phyloP scores from a whole-genome alignment of 2,113 vertebrate species.

The Sialia sialis region DNA sequence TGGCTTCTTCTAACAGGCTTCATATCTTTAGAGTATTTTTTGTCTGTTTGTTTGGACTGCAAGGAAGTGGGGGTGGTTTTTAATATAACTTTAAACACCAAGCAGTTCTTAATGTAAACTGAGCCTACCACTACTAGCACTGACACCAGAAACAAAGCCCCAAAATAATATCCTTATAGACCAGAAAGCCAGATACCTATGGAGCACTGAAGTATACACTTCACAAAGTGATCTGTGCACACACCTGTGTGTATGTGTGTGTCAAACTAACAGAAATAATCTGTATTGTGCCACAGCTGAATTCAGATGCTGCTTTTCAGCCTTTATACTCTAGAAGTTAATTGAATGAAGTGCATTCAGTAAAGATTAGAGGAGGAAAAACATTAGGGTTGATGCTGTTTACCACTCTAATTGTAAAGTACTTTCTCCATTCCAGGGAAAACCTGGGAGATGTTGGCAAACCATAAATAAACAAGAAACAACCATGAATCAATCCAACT shows the following conservation, averaged over 20 bases:
- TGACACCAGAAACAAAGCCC: background rate
- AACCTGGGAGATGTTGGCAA: background rate
- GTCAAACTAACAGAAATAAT: background rate
- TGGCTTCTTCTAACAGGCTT: conserved; percentile 53
- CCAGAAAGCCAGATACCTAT: background rate
- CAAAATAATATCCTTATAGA: background rate
- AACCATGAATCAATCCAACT: background rate
- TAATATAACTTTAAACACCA: background rate
- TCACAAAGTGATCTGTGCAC: background rate
- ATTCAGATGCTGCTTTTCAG: background rate
- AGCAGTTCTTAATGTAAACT: background rate
- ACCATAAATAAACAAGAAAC: background rate
- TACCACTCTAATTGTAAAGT: background rate
- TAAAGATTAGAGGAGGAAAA: background rate
- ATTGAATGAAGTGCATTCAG: background rate
- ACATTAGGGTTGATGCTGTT: background rate
- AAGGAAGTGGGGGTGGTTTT: conserved; percentile 13
- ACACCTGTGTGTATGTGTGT: rapidly evolving
- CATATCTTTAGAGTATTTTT: conserved; percentile 3
- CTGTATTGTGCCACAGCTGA: background rate
- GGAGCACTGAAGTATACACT: background rate
- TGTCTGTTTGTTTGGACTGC: conserved; percentile 47
- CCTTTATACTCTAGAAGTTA: background rate
- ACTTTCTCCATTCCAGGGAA: background rate
- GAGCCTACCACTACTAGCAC: background rate